Base-by-base conservation (phyloP, 1,140 invertebrate species). In the Chironomus tepperi region DNA sequence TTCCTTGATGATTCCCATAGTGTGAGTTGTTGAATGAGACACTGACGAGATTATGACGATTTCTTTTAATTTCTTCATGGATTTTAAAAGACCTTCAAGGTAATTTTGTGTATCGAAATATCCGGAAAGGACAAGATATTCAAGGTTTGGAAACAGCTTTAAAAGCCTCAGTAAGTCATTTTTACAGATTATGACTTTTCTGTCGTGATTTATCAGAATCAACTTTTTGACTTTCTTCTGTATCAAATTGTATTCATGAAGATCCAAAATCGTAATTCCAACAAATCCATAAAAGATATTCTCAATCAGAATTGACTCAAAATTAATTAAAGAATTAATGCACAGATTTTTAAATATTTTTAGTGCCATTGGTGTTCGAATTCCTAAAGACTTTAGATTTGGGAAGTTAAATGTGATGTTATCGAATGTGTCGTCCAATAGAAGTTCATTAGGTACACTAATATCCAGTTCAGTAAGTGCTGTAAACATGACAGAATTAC, bases 201-300 rank as follows among this genome's bases (percentile, higher is more conserved):
- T 57, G 15, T 57, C 47, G 15, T n/a, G 47, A 57, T 57, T 57
- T 15, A 57, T 12, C 10, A 57, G 5, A 15, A 57, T 15, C 47
- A 57, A 57, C 12, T 57, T 57, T 57, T 57, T 57, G 3, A 57
- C n/a, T 57, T 15, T n/a, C n/a, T 3, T 57, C 3, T 57, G 47
- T 57, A n/a, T 12, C 5, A 57, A 12, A n/a, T 57, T n/a, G n/a
- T n/a, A 57, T 15, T 57, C 47, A 57, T n/a, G 12, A n/a, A n/a
- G n/a, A n/a, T 12, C 12, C n/a, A 57, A 57, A 57, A 57, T 57
- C 15, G 47, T 57, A 15, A 57, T 57, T 12, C 47, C 47, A 57
- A 57, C 47, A 57, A 57, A 57, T 57, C 47, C 47, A 57, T n/a
- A 57, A 57, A n/a, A n/a, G 15, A 57, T 57, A n/a, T 57, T 57